phyloP scores from a whole-genome alignment of 2,888 invertebrate genomes.

The Eupithecia abbreviata region DNA sequence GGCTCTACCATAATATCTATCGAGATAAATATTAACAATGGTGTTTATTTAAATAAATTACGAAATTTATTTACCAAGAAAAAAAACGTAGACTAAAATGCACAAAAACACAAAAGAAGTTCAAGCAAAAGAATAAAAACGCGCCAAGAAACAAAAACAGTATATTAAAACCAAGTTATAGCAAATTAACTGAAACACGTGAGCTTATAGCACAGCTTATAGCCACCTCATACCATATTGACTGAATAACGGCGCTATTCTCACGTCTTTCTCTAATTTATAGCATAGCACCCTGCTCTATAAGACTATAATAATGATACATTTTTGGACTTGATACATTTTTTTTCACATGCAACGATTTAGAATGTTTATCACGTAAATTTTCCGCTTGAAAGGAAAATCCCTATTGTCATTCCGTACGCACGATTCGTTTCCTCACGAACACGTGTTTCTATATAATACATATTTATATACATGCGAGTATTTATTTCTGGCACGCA shows the following conservation, averaged over 20 bases:
- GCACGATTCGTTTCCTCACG: constrained; percentile 75
- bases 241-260: constrained; percentile 77
- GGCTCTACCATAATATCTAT: neutral
- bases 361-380: constrained; percentile 83
- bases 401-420: constrained; percentile 79
- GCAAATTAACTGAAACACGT: constrained; percentile 63
- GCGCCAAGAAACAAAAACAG: constrained; percentile 21
- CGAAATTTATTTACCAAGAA: constrained; percentile 24
- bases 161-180: constrained; percentile 24
- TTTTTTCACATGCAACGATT: constrained; percentile 81
- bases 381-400: constrained; percentile 83
- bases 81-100: neutral
- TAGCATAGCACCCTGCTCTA: constrained; percentile 67
- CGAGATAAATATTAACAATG: neutral
- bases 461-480: constrained; percentile 59
- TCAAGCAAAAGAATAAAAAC: constrained; percentile 28
- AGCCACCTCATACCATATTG: constrained; percentile 51
- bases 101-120: neutral
- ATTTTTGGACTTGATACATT: constrained; percentile 76
- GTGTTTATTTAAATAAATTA: neutral
- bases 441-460: constrained; percentile 76
- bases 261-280: constrained; percentile 76
- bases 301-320: constrained; percentile 77
- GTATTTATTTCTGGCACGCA: constrained; percentile 80
- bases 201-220: constrained; percentile 36